These are phyloP conservation scores for Cyclopterus lumpus DNA, from an alignment of 2,797 vertebrate genomes.

Conservation along the genomic window DNA sequence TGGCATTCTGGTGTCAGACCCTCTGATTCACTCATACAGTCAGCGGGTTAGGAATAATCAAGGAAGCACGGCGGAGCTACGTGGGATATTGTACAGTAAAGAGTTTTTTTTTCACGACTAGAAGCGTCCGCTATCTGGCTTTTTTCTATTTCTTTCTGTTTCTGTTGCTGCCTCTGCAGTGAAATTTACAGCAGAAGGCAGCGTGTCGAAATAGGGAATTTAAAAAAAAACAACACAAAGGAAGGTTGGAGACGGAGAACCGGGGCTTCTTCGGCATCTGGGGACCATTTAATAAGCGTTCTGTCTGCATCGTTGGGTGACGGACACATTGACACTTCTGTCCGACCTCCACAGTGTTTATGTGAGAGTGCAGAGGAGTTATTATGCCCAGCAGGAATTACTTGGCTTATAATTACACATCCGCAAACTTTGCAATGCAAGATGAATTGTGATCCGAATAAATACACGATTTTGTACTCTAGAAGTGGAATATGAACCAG, in stretches of 20 bases:
- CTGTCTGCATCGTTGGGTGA: background rate
- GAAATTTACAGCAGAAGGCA: background rate
- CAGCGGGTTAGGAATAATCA: conserved; percentile 17
- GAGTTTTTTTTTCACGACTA: conserved; percentile 1
- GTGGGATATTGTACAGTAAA: conserved; percentile 8
- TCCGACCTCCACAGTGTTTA: background rate
- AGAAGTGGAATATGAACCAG: background rate
- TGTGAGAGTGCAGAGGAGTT: background rate
- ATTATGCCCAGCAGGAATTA: background rate
- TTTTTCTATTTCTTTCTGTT: no score
- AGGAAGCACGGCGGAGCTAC: background rate
- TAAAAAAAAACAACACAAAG: background rate
- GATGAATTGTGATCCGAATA: background rate
- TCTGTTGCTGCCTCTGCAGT: background rate
- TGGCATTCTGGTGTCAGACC: conserved; percentile 2
- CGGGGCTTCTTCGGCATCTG: background rate
- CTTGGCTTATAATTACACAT: background rate
- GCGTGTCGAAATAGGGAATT: background rate
- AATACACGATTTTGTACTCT: background rate
- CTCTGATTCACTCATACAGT: conserved; percentile 9
- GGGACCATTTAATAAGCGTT: background rate
- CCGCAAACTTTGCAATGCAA: background rate
- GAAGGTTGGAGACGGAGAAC: background rate
- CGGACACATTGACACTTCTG: background rate
- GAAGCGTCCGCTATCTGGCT: background rate